Evolutionary conservation across 2,888 invertebrate genomes (phyloP), one percentile per base, ranked within the genome.

Genomic region (Sarcophaga rosellei): DNA sequence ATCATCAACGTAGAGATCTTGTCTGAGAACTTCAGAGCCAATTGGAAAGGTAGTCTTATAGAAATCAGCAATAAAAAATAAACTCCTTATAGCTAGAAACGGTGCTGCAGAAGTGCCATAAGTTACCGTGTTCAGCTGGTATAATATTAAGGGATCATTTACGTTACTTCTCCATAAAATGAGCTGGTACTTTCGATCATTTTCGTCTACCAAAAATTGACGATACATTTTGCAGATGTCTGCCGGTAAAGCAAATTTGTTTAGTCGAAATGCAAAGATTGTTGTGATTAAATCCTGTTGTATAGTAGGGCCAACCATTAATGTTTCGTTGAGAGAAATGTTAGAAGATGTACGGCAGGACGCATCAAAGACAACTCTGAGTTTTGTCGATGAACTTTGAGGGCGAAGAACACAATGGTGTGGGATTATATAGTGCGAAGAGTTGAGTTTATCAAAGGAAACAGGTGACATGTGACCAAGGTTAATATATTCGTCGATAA

Each of bases 251-350:
- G 78, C 81, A 10, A 59, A 76, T 73, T 76, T 76, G 21, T 84
- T 12, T 10, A 87, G 45, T 3, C 83, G 86, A 78, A 78, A 78
- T 20, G 74, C 72, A 23, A 78, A 72, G 2, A 85, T 21, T 21
- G 77, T 73, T 65, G 45, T 70, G 63, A 87, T 85, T 0, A 88
- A 20, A 15, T 86, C 85, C 5, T 78, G 81, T 65, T 87, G 87
- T 53, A 86, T 81, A 1, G 84, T 86, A 47, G 87, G 86, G 6
- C 87, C 85, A 21, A 84, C 75, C 80, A 86, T 84, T 44, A 87
- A 65, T 3, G 78, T 73, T 25, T 88, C 87, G 66, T 88, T 88
- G 25, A 88, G 72, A 0, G 85, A 86, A 20, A 35, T 65, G 57
- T 85, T 87, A 12, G 78, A 23, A 4, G 87, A 83, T 0, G 83